Evolutionary conservation across 1,140 invertebrate species (phyloP).

Genomic region (Trachelipus rathkii): DNA sequence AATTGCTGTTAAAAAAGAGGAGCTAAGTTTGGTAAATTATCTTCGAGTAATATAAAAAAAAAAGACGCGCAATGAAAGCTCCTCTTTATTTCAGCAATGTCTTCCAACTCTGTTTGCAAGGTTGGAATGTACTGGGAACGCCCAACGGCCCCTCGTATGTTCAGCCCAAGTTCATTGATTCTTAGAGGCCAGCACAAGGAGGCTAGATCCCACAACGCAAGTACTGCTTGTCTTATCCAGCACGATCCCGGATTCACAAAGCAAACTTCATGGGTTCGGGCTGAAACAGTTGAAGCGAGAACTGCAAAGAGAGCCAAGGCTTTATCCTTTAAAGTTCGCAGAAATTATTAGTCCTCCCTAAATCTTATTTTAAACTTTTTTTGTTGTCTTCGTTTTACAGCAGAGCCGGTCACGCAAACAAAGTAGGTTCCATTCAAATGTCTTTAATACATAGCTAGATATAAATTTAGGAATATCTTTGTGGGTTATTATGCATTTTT

Average conservation of each 20-base stretch:
- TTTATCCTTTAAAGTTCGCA: not conserved
- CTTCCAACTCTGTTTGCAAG: conserved; percentile 38
- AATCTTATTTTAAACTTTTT: not conserved
- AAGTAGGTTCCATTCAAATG: not conserved
- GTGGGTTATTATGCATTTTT: too few relatives aligned
- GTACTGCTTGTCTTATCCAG: not conserved
- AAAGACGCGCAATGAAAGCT: not conserved
- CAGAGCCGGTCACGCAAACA: not conserved
- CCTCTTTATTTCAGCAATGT: conserved; percentile 33
- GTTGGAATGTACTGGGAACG: conserved; percentile 43
- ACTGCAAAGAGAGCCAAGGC: not conserved
- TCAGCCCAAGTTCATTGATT: conserved; percentile 35
- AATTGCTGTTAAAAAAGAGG: not conserved
- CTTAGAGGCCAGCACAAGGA: conserved; percentile 36
- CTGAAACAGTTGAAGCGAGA: not conserved
- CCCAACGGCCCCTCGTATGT: conserved; percentile 39
- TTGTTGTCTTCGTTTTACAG: not conserved
- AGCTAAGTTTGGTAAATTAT: not conserved
- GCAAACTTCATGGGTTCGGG: not conserved
- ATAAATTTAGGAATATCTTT: too few relatives aligned
- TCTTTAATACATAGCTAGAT: too few relatives aligned
- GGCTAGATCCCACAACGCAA: not conserved
- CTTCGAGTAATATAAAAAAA: not conserved
- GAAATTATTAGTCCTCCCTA: not conserved
- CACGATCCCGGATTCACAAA: not conserved